Evolutionary conservation across 2,888 invertebrate species (phyloP), one percentile per base, ranked within the genome.

Genomic region (Drosophila stalkeri): DNA sequence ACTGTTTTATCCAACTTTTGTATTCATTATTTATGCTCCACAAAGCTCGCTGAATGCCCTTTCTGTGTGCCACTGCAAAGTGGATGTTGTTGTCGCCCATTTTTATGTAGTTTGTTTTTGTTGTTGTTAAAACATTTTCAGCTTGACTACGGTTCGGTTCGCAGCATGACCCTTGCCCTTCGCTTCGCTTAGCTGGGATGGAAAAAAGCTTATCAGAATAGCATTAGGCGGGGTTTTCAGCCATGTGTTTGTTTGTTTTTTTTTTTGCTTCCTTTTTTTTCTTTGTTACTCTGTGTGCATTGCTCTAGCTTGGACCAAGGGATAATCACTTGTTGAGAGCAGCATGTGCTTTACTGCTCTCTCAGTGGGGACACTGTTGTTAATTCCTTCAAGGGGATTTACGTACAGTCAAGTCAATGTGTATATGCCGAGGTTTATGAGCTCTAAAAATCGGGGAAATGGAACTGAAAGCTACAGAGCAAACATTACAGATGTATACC

Each of bases 11-110:
- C 47, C 80, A 69, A 77, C 56, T 78, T 82, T 75, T 75, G 82
- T 54, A 86, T 84, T 86, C 89, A 88, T 84, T 86, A 84, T 84
- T 82, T 74, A 86, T 80, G 83, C 83, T 82, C 78, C 83, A 84
- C 83, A 84, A 81, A 85, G 72, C 77, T 86, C 72, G 63, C 72
- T 82, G 71, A 77, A 77, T 87, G 79, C 55, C 70, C 62, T 51
- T 57, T 62, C 55, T 57, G 23, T 60, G 67, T 77, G 37, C 59
- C 39, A 57, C 11, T 54, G 43, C 49, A 20, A 33, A 35, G 35
- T 35, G 23, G 33, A 47, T 39, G 41, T 27, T 47, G 54, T 51
- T 66, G 62, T 41, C 64, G 64, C 62, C 72, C 72, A 71, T 67
- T 72, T 60, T 47, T 56, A 52, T 66, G 39, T 63, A 57, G 62